Evolutionary conservation across 2,113 vertebrate species (phyloP).

Genomic region (Pituophis catenifer): DNA sequence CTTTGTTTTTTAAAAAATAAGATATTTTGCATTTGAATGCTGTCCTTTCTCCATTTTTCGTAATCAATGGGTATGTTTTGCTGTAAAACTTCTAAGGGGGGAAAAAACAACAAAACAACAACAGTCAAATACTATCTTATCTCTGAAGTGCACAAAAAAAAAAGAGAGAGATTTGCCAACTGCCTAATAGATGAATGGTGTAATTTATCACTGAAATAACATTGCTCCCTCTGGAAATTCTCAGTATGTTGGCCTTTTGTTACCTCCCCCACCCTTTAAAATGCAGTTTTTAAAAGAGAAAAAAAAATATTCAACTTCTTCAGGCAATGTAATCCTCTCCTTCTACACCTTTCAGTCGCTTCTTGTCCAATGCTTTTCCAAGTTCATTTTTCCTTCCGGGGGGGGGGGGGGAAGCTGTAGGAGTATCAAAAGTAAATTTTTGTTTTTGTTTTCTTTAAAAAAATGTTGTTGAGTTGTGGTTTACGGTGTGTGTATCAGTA

Average conservation of each 20-base stretch:
- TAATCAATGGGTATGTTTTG: slow-evolving; percentile 22
- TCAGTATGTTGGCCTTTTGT: slow-evolving; percentile 7
- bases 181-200: slow-evolving; percentile 19
- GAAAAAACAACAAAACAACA: slow-evolving; percentile 1
- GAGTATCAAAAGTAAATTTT: background rate
- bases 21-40: slow-evolving; percentile 6
- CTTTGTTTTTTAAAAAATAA: slow-evolving; percentile 17
- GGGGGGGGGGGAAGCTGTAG: background rate
- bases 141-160: slow-evolving; percentile 34
- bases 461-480: too few relatives aligned
- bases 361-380: background rate
- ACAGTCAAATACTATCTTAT: slow-evolving; percentile 46
- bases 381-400: background rate
- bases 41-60: slow-evolving; percentile 17
- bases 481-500: too few relatives aligned
- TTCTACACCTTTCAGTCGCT: too few relatives aligned
- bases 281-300: background rate
- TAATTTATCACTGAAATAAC: slow-evolving; percentile 43
- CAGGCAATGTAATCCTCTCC: background rate
- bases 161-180: slow-evolving; percentile 31
- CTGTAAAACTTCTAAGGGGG: background rate
- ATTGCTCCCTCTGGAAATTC: slow-evolving; percentile 40
- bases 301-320: background rate
- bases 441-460: background rate
- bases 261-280: background rate